Conservation (phyloP, 2,888 invertebrate genomes). For the Eupithecia vulgata region DNA sequence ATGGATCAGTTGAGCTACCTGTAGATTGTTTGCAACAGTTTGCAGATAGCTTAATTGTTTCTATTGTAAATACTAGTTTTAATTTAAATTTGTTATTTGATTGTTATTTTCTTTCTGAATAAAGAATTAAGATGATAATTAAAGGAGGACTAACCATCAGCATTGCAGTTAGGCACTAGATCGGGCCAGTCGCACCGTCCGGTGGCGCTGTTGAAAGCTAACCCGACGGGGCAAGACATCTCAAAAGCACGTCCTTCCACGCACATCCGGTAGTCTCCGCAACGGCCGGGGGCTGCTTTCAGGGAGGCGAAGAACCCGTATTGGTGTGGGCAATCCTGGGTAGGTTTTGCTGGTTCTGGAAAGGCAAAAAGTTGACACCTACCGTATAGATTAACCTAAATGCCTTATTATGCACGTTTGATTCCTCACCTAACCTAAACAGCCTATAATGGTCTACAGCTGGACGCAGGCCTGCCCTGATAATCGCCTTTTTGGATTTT, state of each 20-base stretch:
- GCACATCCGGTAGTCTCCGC: constrained; percentile 91
- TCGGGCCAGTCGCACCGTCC: background rate
- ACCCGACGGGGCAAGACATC: constrained; percentile 89
- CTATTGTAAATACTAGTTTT: too few relatives aligned
- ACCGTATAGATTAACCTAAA: background rate
- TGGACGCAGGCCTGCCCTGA: too few relatives aligned
- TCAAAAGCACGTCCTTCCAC: constrained; percentile 85
- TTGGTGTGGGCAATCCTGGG: constrained; percentile 89
- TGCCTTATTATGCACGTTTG: background rate
- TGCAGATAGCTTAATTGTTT: too few relatives aligned
- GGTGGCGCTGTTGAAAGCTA: background rate
- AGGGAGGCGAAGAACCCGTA: constrained; percentile 88
- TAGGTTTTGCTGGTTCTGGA: constrained; percentile 86
- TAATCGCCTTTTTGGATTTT: too few relatives aligned
- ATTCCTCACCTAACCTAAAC: too few relatives aligned
- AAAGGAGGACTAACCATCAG: background rate
- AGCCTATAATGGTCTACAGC: too few relatives aligned
- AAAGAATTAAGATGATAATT: background rate
- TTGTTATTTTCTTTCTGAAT: too few relatives aligned
- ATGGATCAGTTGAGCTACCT: too few relatives aligned
- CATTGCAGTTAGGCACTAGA: background rate
- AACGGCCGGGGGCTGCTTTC: constrained; percentile 66
- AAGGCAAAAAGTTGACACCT: background rate
- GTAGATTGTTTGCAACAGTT: too few relatives aligned
- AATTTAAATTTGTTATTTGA: too few relatives aligned